Conservation (phyloP, 2,113 vertebrate genomes). For the Oxygymnocypris stewartii region DNA sequence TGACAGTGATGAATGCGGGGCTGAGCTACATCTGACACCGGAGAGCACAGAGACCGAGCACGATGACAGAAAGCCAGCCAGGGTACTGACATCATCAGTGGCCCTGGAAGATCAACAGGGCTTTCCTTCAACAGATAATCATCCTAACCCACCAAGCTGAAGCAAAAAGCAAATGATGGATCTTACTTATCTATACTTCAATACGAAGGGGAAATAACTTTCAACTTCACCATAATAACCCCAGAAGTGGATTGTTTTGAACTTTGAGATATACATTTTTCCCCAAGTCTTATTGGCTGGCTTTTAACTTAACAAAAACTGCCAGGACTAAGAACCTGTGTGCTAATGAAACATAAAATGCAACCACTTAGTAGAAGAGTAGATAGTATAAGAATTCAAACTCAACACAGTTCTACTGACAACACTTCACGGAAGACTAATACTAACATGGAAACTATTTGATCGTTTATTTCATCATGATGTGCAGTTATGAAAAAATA, state of each 20-base stretch:
- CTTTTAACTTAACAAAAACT: background rate
- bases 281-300: background rate
- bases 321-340: background rate
- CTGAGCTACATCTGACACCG: slow-evolving; percentile 33
- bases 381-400: background rate
- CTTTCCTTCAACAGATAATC: slow-evolving; percentile 1
- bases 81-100: slow-evolving; percentile 45
- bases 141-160: background rate
- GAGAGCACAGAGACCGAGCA: slow-evolving; percentile 29
- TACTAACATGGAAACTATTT: background rate
- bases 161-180: background rate
- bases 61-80: slow-evolving; percentile 17
- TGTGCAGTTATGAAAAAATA: too few relatives aligned
- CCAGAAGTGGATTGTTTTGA: slow-evolving; percentile 29
- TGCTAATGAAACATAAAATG: background rate
- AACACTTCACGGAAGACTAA: background rate
- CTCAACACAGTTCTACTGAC: background rate
- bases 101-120: slow-evolving; percentile 30
- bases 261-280: slow-evolving; percentile 43
- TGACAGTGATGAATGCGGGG: slow-evolving; percentile 38
- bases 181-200: background rate
- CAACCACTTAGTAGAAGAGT: background rate
- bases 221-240: background rate
- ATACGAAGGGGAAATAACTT: background rate
- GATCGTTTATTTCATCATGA: background rate